phyloP scores from a whole-genome alignment of 2,888 invertebrate species.

The Aleiodes leptofemur region DNA sequence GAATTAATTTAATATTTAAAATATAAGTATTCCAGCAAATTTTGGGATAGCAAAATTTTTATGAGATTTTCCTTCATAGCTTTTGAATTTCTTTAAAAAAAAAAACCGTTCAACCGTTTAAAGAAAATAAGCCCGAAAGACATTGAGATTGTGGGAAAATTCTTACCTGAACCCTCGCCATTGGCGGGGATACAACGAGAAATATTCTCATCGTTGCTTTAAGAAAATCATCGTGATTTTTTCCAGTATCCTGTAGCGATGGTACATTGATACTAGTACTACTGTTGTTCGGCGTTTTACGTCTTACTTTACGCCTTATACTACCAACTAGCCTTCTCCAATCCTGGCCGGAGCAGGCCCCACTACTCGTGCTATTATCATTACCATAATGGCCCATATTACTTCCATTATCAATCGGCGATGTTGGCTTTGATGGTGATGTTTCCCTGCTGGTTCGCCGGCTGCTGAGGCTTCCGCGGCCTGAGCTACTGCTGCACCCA shows the following conservation, averaged over 20 bases:
- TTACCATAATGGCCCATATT: constrained; percentile 2
- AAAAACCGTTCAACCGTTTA: too few species aligned
- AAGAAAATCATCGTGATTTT: constrained; percentile 82
- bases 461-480: constrained; percentile 68
- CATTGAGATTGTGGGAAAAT: neutral
- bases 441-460: constrained; percentile 70
- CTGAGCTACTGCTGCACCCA: constrained; percentile 57
- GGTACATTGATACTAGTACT: constrained; percentile 61
- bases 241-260: constrained; percentile 59
- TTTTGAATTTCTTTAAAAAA: too few species aligned
- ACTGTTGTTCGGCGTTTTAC: constrained; percentile 60
- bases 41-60: too few species aligned
- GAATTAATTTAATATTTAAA: too few species aligned
- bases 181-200: constrained; percentile 84
- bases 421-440: constrained; percentile 65
- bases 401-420: constrained; percentile 29
- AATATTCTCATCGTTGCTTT: constrained; percentile 86
- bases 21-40: too few species aligned
- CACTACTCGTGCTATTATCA: constrained; percentile 30
- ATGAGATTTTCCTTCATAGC: too few species aligned
- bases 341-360: constrained; percentile 65
- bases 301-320: constrained; percentile 71
- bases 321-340: constrained; percentile 74
- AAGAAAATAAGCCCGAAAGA: neutral
- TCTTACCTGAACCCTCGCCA: constrained; percentile 78